Conservation (phyloP, 2,888 invertebrate genomes). For the Xestia c-nigrum region DNA sequence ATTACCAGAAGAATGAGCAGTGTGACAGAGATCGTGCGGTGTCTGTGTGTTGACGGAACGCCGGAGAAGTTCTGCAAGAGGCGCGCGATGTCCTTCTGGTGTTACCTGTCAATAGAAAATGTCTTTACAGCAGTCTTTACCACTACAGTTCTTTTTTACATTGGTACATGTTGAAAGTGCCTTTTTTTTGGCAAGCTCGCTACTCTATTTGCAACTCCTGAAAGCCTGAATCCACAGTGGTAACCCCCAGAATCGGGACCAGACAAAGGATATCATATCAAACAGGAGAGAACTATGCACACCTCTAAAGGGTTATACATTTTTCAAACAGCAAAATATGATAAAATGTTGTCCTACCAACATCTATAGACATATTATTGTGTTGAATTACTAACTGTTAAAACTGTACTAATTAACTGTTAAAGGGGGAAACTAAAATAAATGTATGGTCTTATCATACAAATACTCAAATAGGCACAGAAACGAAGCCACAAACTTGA, state of each 20-base stretch:
- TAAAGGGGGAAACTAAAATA: not conserved
- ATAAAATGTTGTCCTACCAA: not conserved
- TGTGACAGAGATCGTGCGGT: slow-evolving; percentile 93
- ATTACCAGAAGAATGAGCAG: slow-evolving; percentile 93
- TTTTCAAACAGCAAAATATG: not conserved
- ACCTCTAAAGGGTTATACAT: not conserved
- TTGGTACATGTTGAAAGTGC: not conserved
- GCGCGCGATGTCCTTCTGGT: slow-evolving; percentile 96
- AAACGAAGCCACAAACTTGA: not conserved
- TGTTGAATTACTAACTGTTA: not conserved
- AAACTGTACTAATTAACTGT: not conserved
- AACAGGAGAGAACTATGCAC: not conserved
- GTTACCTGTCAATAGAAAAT: slow-evolving; percentile 89
- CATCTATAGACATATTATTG: not conserved
- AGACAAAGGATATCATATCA: not conserved
- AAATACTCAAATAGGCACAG: not conserved
- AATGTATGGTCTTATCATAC: not conserved
- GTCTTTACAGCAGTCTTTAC: not conserved
- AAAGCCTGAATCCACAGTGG: not conserved
- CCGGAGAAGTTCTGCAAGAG: slow-evolving; percentile 94
- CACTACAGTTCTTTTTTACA: not conserved
- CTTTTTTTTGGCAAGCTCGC: not conserved
- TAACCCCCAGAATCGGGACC: not conserved
- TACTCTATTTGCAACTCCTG: not conserved
- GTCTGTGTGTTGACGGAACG: slow-evolving; percentile 96